A percentile compares a stretch with the other conserved stretches of the same genome.
Conservation (phyloP, 2,888 invertebrate genomes). For the Fragum whitleyi region DNA sequence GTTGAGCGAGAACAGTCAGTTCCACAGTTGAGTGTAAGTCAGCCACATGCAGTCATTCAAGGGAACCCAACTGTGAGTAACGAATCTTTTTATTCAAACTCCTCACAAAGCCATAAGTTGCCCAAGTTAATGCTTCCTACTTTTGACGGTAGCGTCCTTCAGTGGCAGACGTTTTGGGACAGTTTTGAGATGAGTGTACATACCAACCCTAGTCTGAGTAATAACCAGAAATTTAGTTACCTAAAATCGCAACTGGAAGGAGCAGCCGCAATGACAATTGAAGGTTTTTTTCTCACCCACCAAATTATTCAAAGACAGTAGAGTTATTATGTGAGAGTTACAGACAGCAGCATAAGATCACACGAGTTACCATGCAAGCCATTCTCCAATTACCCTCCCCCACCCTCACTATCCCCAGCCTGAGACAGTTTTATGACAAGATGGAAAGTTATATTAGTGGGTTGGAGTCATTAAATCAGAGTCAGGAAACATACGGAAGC, state of each 20-base stretch:
- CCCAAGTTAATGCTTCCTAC: conserved; percentile 24
- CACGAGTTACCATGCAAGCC: conserved; percentile 27
- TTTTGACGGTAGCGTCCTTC: conserved; percentile 29
- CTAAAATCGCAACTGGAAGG: conserved; percentile 34
- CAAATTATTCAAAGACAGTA: conserved; percentile 23
- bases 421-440: conserved; percentile 34
- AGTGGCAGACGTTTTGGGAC: conserved; percentile 57
- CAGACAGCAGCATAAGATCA: conserved; percentile 31
- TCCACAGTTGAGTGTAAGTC: not conserved
- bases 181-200: conserved; percentile 40
- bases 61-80: not conserved
- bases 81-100: not conserved
- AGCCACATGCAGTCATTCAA: not conserved
- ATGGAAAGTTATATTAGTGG: conserved; percentile 45
- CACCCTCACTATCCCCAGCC: not conserved
- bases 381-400: conserved; percentile 18
- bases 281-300: conserved; percentile 47
- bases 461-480: conserved; percentile 41
- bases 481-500: conserved; percentile 35
- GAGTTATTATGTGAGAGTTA: conserved; percentile 15
- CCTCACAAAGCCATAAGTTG: conserved; percentile 4
- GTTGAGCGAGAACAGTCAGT: not conserved
- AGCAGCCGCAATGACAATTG: conserved; percentile 36
- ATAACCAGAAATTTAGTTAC: conserved; percentile 53
- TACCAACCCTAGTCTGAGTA: conserved; percentile 25